Evolutionary conservation across 1,140 invertebrate genomes (phyloP), one percentile per base, ranked within the genome.

Genomic region (Polyergus mexicanus): DNA sequence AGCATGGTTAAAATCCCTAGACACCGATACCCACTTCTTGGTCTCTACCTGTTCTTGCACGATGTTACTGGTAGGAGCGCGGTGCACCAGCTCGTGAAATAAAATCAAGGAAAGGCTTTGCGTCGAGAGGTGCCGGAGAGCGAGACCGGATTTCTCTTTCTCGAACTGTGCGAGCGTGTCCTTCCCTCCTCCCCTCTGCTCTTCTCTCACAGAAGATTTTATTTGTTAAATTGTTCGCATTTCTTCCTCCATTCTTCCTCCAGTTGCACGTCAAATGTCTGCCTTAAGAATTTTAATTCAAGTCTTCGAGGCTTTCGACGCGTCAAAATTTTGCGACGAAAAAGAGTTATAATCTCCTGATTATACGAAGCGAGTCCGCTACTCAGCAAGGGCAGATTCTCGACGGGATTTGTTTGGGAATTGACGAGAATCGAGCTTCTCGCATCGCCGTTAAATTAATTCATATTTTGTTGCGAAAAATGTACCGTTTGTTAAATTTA

Each of bases 251-350:
- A 25, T 62, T n/a, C n/a, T n/a, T n/a, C n/a, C n/a, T n/a, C n/a
- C n/a, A 81, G 19, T 1, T 22, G 38, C 28, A 47, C 54, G 41
- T 62, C 78, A 60, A 83, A 74, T 22, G 54, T 72, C 38, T 60
- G 38, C 38, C 68, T 72, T 83, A 62, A 83, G 78, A 83, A 83
- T 83, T 83, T 83, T 83, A 83, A 83, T 83, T 74, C 56, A 44
- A 60, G 28, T 60, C 13, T 25, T 60, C 54, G 68, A 35, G 13
- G 51, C 19, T 58, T 16, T 16, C 2, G 16, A 4, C 54, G 56
- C 8, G 38, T 58, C 41, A 25, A 72, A 83, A 83, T 83, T 72
- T 60, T 32, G 3, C 16, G 19, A 47, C 16, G 78, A 60, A 41
- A 56, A 38, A 71, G 13, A 44, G 35, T 81, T 44, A 58, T 72